Evolutionary conservation across 1,140 invertebrate genomes (phyloP).

Genomic region (Megalonaias nervosa): DNA sequence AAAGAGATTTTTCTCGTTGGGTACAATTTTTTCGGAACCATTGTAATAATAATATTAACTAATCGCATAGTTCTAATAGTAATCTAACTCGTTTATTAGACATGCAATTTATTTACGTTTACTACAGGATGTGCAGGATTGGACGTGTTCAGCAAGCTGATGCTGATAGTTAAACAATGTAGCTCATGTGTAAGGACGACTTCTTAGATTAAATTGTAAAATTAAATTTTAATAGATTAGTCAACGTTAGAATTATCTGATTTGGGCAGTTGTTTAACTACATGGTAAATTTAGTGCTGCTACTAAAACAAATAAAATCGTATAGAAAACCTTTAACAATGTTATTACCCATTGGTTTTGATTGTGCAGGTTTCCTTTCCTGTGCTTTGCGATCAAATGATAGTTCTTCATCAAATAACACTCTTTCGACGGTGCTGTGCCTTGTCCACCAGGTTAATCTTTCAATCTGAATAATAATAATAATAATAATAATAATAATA

Average conservation of each 20-base stretch:
- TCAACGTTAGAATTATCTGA: too few species aligned
- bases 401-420: conserved; percentile 48
- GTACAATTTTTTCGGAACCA: too few species aligned
- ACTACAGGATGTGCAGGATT: too few species aligned
- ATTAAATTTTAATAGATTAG: too few species aligned
- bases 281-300: background rate
- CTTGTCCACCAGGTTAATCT: conserved; percentile 58
- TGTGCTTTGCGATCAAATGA: conserved; percentile 30
- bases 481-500: too few species aligned
- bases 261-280: too few species aligned
- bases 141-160: too few species aligned
- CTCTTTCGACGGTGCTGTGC: conserved; percentile 40
- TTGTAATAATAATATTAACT: background rate
- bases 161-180: too few species aligned
- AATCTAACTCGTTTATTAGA: background rate
- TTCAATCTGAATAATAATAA: conserved; percentile 31
- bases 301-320: background rate
- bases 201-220: too few species aligned
- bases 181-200: too few species aligned
- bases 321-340: background rate
- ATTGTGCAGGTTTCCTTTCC: background rate
- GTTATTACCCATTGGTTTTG: too few species aligned
- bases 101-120: too few species aligned
- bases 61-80: background rate
- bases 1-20: background rate